Base-by-base conservation (phyloP, 2,888 invertebrate species). In the Timema podura region DNA sequence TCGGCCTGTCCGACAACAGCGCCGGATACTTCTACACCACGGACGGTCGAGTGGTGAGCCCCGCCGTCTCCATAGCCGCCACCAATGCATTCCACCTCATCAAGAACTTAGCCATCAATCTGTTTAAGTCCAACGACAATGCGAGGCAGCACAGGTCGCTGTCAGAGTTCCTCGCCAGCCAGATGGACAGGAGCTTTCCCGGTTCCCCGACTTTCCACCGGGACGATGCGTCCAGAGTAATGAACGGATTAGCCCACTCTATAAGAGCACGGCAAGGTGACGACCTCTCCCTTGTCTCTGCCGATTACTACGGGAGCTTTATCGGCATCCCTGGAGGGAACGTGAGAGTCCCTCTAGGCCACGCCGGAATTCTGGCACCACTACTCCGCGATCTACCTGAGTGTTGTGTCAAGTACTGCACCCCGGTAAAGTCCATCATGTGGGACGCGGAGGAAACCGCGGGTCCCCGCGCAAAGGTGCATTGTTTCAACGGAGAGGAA, bases 401-500 rank as follows among this genome's bases (percentile, higher is more conserved):
- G n/a, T 70, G 86, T 30, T 30, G 46, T 49, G 30, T 70, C 45
- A 44, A 51, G 11, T 68, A 49, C 64, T 68, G 64, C 54, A 70
- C 67, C 64, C 49, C 54, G 15, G 70, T 70, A 54, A 49, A 70
- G 57, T 59, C 48, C 48, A 68, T 68, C 13, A 59, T 49, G 48
- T 91, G 90, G 90, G 87, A 87, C 30, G 30, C 30, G 30, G 30
- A 30, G 6, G 85, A 84, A 47, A 81, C 83, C 72, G 82, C 82
- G 44, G 78, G 81, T 64, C 87, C 88, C 0, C 83, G 89, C 44
- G 88, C 88, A 2, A 80, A 87, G 15, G 87, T 92, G 0, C 87
- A 87, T 76, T 89, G 89, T 77, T 85, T 88, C 76, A 91, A 91
- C 78, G 91, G 91, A 1, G 87, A 88, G 73, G 88, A 88, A 76